phyloP scores from a whole-genome alignment of 2,797 vertebrate species.

The Peromyscus nudipes region DNA sequence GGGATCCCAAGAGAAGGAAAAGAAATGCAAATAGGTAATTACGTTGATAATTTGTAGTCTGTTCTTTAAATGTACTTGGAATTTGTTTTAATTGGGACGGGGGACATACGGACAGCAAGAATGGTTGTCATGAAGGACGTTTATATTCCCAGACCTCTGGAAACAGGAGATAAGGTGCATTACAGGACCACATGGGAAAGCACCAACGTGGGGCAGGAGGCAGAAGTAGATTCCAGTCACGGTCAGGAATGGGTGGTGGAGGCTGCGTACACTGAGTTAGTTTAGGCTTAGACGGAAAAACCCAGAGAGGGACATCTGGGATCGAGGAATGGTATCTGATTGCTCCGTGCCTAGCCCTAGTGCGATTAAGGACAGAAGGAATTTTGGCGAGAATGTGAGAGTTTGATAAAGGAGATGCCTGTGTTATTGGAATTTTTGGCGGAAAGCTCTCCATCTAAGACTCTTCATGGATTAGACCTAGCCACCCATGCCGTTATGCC shows the following conservation, averaged over 20 bases:
- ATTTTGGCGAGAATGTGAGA: background rate
- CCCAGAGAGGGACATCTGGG: background rate
- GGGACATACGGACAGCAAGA: background rate
- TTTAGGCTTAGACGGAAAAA: background rate
- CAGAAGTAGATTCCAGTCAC: background rate
- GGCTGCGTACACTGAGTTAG: background rate
- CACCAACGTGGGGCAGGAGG: background rate
- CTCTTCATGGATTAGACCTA: background rate
- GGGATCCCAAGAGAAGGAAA: constrained; percentile 3
- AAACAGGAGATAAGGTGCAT: background rate
- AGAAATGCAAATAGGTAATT: constrained; percentile 1
- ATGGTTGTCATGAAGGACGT: background rate
- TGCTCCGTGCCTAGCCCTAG: no score
- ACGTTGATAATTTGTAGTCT: background rate
- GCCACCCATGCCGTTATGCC: background rate
- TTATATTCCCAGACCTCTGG: background rate
- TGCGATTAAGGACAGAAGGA: background rate
- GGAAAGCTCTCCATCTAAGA: background rate
- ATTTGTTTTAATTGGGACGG: constrained; percentile 4
- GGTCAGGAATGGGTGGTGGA: background rate
- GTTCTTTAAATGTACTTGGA: background rate
- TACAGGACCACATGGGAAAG: background rate
- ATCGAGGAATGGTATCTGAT: background rate
- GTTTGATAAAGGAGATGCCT: background rate
- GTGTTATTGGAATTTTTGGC: background rate